Percentiles rank a stretch among this genome's conserved stretches.
Evolutionary conservation across 2,888 invertebrate species (phyloP).

Genomic region (Lutraria lutraria): DNA sequence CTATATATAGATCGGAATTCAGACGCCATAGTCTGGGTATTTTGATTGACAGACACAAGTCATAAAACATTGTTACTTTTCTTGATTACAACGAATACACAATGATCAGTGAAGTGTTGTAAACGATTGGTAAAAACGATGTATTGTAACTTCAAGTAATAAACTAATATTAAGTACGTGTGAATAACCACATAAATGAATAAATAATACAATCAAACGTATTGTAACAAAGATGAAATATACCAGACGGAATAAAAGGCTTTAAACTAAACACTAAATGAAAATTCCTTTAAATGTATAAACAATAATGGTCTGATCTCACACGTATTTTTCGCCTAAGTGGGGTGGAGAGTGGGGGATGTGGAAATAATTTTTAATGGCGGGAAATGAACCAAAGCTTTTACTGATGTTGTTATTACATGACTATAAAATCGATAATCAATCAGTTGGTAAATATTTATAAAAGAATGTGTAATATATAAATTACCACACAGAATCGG

Average conservation of each 20-base stretch:
- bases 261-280: constrained; percentile 4
- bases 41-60: constrained; percentile 22
- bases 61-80: constrained; percentile 20
- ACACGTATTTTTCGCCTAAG: constrained; percentile 16
- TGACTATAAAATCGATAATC: background rate
- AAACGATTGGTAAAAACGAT: background rate
- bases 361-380: background rate
- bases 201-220: constrained; percentile 2
- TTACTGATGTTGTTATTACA: constrained; percentile 4
- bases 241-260: constrained; percentile 22
- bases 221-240: constrained; percentile 23
- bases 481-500: too few relatives aligned
- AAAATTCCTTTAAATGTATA: background rate
- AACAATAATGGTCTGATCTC: background rate
- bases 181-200: constrained; percentile 19
- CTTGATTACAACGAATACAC: background rate
- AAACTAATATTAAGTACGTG: constrained; percentile 3
- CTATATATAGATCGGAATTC: constrained; percentile 10
- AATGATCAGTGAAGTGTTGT: background rate
- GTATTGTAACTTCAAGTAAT: background rate
- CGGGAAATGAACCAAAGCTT: background rate
- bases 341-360: background rate
- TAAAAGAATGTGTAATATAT: background rate
- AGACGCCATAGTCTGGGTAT: background rate
- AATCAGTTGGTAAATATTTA: background rate